A percentile compares a stretch with the other conserved stretches of the same genome.
phyloP scores from a whole-genome alignment of 2,888 invertebrate species.

The Chloromyia formosa region DNA sequence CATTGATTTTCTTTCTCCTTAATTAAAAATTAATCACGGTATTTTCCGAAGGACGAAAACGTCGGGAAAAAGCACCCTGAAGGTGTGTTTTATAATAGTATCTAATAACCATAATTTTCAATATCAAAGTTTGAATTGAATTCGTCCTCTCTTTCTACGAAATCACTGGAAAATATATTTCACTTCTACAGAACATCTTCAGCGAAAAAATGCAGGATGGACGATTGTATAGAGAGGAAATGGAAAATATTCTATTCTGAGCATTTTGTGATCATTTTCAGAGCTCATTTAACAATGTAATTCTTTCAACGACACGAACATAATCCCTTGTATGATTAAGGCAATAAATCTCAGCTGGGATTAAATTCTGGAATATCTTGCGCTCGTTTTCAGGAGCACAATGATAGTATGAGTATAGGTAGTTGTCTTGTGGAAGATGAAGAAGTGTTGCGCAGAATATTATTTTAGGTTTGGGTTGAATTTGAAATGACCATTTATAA shows the following conservation, averaged over 20 bases:
- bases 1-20: slow-evolving; percentile 1
- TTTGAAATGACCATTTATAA: slow-evolving; percentile 2
- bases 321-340: slow-evolving; percentile 46
- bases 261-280: slow-evolving; percentile 48
- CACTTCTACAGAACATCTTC: not conserved
- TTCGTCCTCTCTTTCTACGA: not conserved
- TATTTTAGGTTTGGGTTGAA: slow-evolving; percentile 55
- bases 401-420: not conserved
- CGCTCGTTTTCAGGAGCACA: not conserved
- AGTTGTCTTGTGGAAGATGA: not conserved
- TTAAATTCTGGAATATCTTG: slow-evolving; percentile 33
- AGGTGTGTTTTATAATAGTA: slow-evolving; percentile 6
- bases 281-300: slow-evolving; percentile 50
- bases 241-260: slow-evolving; percentile 40
- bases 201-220: not conserved
- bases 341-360: slow-evolving; percentile 43
- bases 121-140: not conserved
- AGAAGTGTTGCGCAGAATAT: slow-evolving; percentile 1
- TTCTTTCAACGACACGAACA: slow-evolving; percentile 50
- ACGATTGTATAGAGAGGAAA: not conserved
- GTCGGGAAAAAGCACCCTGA: not conserved
- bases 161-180: not conserved
- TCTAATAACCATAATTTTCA: slow-evolving; percentile 39
- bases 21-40: slow-evolving; percentile 41
- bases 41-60: not conserved